These are phyloP conservation scores for Acanthurus leucopareius DNA, from an alignment of 2,797 vertebrate species.

Conservation along the genomic window DNA sequence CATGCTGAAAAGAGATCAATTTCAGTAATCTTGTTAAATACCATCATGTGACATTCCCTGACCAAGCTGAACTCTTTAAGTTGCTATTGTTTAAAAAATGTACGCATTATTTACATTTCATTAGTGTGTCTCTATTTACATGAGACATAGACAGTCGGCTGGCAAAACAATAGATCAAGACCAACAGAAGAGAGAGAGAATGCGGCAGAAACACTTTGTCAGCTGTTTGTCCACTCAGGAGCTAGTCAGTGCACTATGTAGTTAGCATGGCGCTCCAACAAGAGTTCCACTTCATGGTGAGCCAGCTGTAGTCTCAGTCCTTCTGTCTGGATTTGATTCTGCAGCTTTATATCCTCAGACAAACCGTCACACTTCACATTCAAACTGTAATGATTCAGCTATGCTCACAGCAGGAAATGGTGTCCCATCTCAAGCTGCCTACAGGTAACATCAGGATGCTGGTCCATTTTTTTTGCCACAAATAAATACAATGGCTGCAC, in stretches of 20 bases:
- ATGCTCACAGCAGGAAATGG: background rate
- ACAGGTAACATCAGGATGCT: background rate
- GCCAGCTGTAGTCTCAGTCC: constrained; percentile 50
- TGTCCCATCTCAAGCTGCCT: background rate
- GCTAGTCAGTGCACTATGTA: constrained; percentile 54
- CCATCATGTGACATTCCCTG: constrained; percentile 19
- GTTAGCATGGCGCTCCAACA: constrained; percentile 45
- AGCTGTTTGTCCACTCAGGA: constrained; percentile 59
- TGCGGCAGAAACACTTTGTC: constrained; percentile 50
- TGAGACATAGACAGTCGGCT: constrained; percentile 22
- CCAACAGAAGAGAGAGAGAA: constrained; percentile 54
- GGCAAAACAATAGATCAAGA: constrained; percentile 22
- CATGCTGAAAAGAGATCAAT: background rate
- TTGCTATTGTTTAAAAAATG: constrained; percentile 35
- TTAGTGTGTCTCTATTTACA: constrained; percentile 24
- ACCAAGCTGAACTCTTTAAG: background rate
- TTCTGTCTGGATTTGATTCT: constrained; percentile 29
- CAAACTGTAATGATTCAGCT: background rate
- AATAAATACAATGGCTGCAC: background rate
- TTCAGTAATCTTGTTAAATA: background rate
- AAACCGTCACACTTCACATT: constrained; percentile 13
- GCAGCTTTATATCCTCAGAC: constrained; percentile 16
- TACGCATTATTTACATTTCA: background rate
- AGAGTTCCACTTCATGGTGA: constrained; percentile 41
- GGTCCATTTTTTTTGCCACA: background rate